A percentile compares a stretch with the other conserved stretches of the same genome.
Evolutionary conservation across 2,113 vertebrate species (phyloP).

Genomic region (Oryzias celebensis): DNA sequence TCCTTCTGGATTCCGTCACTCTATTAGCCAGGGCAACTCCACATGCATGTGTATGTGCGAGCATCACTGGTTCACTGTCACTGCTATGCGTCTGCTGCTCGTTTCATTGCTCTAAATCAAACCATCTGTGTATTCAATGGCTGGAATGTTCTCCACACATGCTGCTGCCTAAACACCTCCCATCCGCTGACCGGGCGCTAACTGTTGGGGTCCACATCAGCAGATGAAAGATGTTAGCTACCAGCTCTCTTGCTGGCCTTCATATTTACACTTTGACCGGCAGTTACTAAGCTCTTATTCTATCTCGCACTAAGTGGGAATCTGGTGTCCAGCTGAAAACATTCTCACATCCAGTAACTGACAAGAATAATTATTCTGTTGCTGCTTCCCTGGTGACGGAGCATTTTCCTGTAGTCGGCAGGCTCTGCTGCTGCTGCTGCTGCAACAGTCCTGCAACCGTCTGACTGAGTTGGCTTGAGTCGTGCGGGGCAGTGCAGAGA

Average conservation of each 20-base stretch:
- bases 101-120: slow-evolving; percentile 73
- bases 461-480: slow-evolving; percentile 43
- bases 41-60: slow-evolving; percentile 16
- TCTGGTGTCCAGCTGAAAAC: slow-evolving; percentile 20
- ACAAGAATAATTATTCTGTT: slow-evolving; percentile 15
- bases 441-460: slow-evolving; percentile 15
- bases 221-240: slow-evolving; percentile 69
- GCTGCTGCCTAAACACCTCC: slow-evolving; percentile 49
- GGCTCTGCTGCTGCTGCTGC: slow-evolving; percentile 9
- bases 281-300: slow-evolving; percentile 18
- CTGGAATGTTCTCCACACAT: slow-evolving; percentile 57
- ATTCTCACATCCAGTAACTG: slow-evolving; percentile 13
- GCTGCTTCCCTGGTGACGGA: slow-evolving; percentile 8
- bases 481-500: slow-evolving; percentile 23
- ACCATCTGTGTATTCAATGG: slow-evolving; percentile 68
- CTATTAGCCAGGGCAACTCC: slow-evolving; percentile 58
- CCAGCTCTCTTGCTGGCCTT: slow-evolving; percentile 48
- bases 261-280: slow-evolving; percentile 38
- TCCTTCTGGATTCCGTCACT: slow-evolving; percentile 72
- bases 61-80: slow-evolving; percentile 67
- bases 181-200: slow-evolving; percentile 62
- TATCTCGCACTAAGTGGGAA: slow-evolving; percentile 3
- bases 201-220: slow-evolving; percentile 64
- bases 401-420: slow-evolving; percentile 8
- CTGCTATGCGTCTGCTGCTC: slow-evolving; percentile 67